A percentile compares a stretch with the other conserved stretches of the same genome.
These are phyloP conservation scores for human (Homo sapiens) DNA, from an alignment of 2,113 vertebrate species.

Conservation along the genomic window GRCh38 chr1:86701501-86702000, in stretches of 20 bases:
- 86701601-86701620: not conserved
- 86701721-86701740: conserved; percentile 17
- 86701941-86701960: not conserved
- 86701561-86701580: not conserved
- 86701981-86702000: not conserved
- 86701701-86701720: not conserved
- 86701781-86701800: not conserved
- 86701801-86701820: not conserved
- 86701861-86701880: not conserved
- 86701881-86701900: not conserved
- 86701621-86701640: not conserved
- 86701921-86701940: conserved; percentile 12
- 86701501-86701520: not conserved
- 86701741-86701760: not conserved
- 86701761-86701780: not conserved
- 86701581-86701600: not conserved
- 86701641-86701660: not conserved
- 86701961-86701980: not conserved
- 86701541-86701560: not conserved
- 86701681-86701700: not conserved
- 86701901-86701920: not conserved
- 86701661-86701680: not conserved
- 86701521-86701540: not conserved
- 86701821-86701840: not conserved
- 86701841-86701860: not conserved